Base-by-base conservation (phyloP, 2,888 invertebrate species). In the Papilio protenor region DNA sequence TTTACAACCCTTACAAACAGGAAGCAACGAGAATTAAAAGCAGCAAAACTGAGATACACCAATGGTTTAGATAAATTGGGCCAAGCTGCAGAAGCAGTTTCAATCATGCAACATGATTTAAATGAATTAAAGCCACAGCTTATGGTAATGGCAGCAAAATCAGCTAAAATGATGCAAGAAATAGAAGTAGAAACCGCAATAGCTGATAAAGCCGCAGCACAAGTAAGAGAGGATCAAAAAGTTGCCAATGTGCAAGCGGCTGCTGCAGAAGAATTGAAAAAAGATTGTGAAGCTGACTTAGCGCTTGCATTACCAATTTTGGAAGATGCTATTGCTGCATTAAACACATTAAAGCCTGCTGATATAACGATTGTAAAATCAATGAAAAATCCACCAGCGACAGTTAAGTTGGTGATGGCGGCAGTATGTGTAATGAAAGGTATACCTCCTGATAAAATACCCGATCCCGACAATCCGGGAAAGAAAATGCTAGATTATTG, bases 261-360 rank as follows among this genome's bases (percentile, higher is more conserved):
- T 55, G 96, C 96, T 45, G 97, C 98, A 0, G 97, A 97, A 88
- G 96, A 96, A 72, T 92, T 99, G 47, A 98, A 98, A 91, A 95
- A 95, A 82, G 99, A 99, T 89, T 99, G 99, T 89, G 98, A 99
- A 93, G 97, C 97, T 78, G 99, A 99, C 91, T 95, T 99, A 84
- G 98, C 98, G 0, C 96, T 97, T 84, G 98, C 98, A 10, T 95
- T 98, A 81, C 98, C 98, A 6, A 97, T 97, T 85, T 94, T 98
- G 78, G 97, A 98, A 90, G 96, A 96, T 84, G 96, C 96, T 11
- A 95, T 96, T 81, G 95, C 96, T 82, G 98, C 98, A 71, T 94
- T 98, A 77, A 97, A 98, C 88, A 98, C 98, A 0, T 94, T 98
- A 73, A 98, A 98, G 92, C 97, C 98, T 23, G 95, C 96, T 61